Conservation (phyloP, 2,888 invertebrate species). For the Rhamnusium bicolor region DNA sequence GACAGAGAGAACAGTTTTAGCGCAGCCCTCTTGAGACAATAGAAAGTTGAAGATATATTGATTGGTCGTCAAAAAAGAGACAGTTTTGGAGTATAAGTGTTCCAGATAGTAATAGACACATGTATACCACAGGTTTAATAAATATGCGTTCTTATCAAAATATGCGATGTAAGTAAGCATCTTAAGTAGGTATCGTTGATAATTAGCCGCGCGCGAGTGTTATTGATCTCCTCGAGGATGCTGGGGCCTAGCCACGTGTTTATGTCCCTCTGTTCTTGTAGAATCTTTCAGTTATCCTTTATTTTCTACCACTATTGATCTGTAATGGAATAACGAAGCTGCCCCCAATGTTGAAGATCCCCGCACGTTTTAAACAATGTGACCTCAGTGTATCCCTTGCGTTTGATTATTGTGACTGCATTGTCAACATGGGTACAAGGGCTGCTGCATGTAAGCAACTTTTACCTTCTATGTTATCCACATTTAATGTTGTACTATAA, state of each 20-base stretch:
- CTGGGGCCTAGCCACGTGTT: slow-evolving; percentile 67
- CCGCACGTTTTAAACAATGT: slow-evolving; percentile 73
- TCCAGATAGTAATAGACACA: slow-evolving; percentile 34
- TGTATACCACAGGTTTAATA: slow-evolving; percentile 50
- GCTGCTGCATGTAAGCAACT: slow-evolving; percentile 91
- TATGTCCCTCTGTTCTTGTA: slow-evolving; percentile 68
- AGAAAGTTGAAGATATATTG: slow-evolving; percentile 29
- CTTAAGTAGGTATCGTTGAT: slow-evolving; percentile 61
- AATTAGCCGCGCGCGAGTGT: slow-evolving; percentile 60
- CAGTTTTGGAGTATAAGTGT: slow-evolving; percentile 27
- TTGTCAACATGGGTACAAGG: slow-evolving; percentile 90
- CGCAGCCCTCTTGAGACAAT: slow-evolving; percentile 35
- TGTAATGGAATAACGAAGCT: slow-evolving; percentile 70
- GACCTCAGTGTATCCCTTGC: slow-evolving; percentile 73
- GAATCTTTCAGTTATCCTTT: slow-evolving; percentile 68
- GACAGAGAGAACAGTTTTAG: slow-evolving; percentile 29
- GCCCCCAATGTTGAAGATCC: slow-evolving; percentile 72
- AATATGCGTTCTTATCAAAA: slow-evolving; percentile 66
- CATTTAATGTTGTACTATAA: slow-evolving; percentile 52
- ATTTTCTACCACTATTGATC: slow-evolving; percentile 70
- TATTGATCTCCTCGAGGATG: slow-evolving; percentile 67
- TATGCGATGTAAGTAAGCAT: slow-evolving; percentile 66
- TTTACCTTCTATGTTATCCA: slow-evolving; percentile 61
- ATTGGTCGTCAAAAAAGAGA: slow-evolving; percentile 34
- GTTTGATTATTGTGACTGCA: slow-evolving; percentile 73